phyloP scores from a whole-genome alignment of 2,797 vertebrate species.

The Sparus aurata region DNA sequence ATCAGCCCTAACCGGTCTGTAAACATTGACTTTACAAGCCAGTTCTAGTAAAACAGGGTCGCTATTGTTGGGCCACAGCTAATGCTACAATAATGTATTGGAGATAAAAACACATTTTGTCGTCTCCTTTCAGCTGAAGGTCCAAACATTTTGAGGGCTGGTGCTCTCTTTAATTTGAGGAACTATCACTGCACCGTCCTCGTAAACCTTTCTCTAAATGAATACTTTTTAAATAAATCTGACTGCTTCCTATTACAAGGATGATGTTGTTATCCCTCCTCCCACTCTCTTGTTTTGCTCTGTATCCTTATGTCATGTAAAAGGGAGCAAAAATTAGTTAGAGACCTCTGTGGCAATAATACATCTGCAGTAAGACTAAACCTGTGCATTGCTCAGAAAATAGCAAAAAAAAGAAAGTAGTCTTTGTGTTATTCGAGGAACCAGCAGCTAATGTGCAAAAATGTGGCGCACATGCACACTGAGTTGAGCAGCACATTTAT shows the following conservation, averaged over 20 bases:
- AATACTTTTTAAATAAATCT: neutral
- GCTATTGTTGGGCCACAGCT: neutral
- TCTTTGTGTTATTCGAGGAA: neutral
- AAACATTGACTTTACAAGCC: conserved; percentile 1
- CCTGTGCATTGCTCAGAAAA: neutral
- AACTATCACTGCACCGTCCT: neutral
- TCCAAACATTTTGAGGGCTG: neutral
- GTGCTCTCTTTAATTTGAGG: neutral
- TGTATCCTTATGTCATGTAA: neutral
- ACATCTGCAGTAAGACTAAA: neutral
- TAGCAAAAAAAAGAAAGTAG: neutral
- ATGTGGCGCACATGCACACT: neutral
- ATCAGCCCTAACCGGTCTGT: neutral
- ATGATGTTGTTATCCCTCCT: neutral
- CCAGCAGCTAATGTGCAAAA: neutral
- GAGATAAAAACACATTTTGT: neutral
- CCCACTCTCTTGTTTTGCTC: conserved; percentile 5
- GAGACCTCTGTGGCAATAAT: neutral
- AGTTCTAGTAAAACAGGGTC: neutral
- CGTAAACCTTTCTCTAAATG: neutral
- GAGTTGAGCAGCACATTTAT: neutral
- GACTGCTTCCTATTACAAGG: neutral
- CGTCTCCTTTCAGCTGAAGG: neutral
- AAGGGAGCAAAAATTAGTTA: neutral
- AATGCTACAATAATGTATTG: neutral